Conservation (phyloP, 2,797 vertebrate genomes). For the Carduelis carduelis region DNA sequence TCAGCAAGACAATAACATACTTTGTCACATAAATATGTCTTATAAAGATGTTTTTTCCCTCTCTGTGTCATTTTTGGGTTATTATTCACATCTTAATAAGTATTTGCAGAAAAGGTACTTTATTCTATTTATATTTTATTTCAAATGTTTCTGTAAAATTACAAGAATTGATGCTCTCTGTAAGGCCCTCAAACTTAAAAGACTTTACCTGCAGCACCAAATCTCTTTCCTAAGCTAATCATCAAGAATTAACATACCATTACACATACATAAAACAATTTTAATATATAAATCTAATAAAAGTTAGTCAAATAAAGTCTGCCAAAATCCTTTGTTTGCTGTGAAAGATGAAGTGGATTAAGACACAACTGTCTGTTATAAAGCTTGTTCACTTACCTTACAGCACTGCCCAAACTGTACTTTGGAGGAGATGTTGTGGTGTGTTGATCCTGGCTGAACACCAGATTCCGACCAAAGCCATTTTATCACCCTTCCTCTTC, state of each 20-base stretch:
- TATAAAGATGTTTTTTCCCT: neutral
- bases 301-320: neutral
- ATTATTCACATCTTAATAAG: neutral
- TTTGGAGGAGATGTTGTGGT: neutral
- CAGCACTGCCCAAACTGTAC: neutral
- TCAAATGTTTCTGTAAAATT: neutral
- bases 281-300: neutral
- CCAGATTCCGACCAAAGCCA: neutral
- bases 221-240: neutral
- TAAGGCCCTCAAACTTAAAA: neutral
- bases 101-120: neutral
- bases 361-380: neutral
- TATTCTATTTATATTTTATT: neutral
- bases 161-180: accelerated
- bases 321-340: neutral
- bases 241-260: neutral
- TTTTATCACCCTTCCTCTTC: accelerated
- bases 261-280: neutral
- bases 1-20: neutral
- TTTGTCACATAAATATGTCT: neutral
- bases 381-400: neutral
- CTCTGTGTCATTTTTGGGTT: neutral
- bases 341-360: neutral
- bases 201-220: neutral
- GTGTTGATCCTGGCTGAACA: neutral